Percentiles rank a stretch among this genome's conserved stretches.
Evolutionary conservation across 1,140 invertebrate species (phyloP).

Genomic region (Euschistus heros): DNA sequence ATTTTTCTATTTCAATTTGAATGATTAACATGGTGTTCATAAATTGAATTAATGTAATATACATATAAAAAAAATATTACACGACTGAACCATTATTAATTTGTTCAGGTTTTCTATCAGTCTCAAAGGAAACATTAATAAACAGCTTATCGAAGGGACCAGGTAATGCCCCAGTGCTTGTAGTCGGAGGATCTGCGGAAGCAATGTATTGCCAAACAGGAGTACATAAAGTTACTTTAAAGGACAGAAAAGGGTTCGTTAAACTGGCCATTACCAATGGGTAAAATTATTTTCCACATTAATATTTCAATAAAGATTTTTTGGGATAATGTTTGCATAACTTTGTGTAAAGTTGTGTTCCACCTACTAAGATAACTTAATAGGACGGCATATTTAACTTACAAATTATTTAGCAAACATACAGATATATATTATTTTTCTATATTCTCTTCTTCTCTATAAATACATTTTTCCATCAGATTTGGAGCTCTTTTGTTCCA

Average conservation of each 20-base stretch:
- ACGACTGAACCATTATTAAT: background rate
- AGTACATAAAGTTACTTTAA: conserved; percentile 56
- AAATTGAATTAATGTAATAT: background rate
- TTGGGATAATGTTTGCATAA: background rate
- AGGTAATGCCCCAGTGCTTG: conserved; percentile 54
- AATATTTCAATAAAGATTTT: background rate
- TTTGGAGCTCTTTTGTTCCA: too few relatives aligned
- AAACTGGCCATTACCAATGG: conserved; percentile 67
- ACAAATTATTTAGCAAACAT: background rate
- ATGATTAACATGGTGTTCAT: background rate
- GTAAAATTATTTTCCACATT: conserved; percentile 36
- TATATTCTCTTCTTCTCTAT: background rate
- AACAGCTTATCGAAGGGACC: conserved; percentile 38
- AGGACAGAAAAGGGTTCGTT: conserved; percentile 68
- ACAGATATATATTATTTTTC: background rate
- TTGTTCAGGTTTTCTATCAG: conserved; percentile 35
- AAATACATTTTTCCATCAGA: too few relatives aligned
- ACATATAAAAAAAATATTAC: too few relatives aligned
- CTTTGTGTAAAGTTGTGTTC: background rate
- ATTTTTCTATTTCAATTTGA: background rate
- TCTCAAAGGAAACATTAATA: conserved; percentile 42
- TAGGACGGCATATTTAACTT: background rate
- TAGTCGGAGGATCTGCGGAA: conserved; percentile 76
- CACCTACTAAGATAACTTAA: background rate
- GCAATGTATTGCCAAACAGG: conserved; percentile 59